Percentiles rank a stretch among this genome's conserved stretches.
Conservation (phyloP, 2,797 vertebrate genomes). For the Hydrocynus forskahlii region DNA sequence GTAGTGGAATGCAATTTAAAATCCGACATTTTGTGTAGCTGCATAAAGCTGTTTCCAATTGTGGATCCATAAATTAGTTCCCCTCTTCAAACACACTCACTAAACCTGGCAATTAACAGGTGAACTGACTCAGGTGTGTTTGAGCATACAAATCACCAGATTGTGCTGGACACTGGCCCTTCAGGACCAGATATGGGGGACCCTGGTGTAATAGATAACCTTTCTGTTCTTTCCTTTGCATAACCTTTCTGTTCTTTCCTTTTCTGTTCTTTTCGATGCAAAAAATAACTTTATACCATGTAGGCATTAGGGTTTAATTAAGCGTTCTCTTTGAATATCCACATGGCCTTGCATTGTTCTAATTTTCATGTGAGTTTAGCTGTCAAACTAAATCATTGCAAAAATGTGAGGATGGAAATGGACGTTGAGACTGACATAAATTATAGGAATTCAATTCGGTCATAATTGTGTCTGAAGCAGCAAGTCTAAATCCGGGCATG, state of each 20-base stretch:
- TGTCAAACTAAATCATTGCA: neutral
- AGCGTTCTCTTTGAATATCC: neutral
- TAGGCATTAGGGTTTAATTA: neutral
- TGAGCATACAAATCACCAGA: too few relatives aligned
- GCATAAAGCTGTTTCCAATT: neutral
- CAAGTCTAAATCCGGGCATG: slow-evolving; percentile 17
- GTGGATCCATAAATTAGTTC: neutral
- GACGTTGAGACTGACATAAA: slow-evolving; percentile 3
- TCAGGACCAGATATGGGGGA: too few relatives aligned
- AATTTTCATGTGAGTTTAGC: neutral
- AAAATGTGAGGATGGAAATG: neutral
- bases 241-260: neutral
- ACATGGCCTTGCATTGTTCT: neutral
- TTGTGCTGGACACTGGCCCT: too few relatives aligned
- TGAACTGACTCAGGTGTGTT: too few relatives aligned
- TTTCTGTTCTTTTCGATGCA: neutral
- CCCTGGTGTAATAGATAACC: neutral
- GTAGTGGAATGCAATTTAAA: neutral
- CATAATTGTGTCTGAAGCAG: slow-evolving; percentile 6
- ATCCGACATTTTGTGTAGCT: neutral
- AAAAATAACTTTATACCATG: neutral
- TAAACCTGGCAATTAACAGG: too few relatives aligned
- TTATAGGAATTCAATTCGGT: slow-evolving; percentile 4
- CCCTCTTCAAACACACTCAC: too few relatives aligned
- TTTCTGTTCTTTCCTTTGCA: neutral